A percentile compares a stretch with the other conserved stretches of the same genome.
phyloP scores from a whole-genome alignment of 2,113 vertebrate genomes.

The Machaerirhynchus nigripectus region DNA sequence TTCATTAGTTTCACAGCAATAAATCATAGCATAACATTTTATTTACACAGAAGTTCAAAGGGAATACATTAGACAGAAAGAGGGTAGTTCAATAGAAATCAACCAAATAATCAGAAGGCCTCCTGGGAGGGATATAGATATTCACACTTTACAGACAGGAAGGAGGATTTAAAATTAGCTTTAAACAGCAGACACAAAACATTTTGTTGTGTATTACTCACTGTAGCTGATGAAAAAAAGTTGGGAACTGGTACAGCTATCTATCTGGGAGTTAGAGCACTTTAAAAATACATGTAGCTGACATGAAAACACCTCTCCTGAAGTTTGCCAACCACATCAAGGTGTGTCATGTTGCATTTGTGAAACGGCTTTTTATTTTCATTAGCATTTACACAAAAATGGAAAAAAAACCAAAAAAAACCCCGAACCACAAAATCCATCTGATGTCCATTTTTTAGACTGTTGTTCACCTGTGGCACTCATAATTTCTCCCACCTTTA shows the following conservation, averaged over 20 bases:
- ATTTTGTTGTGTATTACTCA: slow-evolving; percentile 60
- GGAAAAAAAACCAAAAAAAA: not conserved
- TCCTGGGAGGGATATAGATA: slow-evolving; percentile 62
- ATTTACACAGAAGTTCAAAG: slow-evolving; percentile 60
- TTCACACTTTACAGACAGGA: slow-evolving; percentile 64
- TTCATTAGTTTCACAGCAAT: slow-evolving; percentile 75
- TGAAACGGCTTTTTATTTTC: slow-evolving; percentile 29
- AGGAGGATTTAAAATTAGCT: slow-evolving; percentile 72
- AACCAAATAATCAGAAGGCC: slow-evolving; percentile 56
- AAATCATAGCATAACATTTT: slow-evolving; percentile 66
- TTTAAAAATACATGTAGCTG: slow-evolving; percentile 58
- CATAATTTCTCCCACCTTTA: slow-evolving; percentile 31
- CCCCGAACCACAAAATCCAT: not conserved
- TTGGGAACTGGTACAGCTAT: slow-evolving; percentile 65
- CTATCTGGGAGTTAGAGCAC: slow-evolving; percentile 60
- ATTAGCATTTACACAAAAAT: not conserved
- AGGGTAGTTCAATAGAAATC: slow-evolving; percentile 65
- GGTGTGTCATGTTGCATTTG: slow-evolving; percentile 1
- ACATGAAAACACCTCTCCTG: slow-evolving; percentile 49
- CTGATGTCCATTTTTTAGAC: not conserved
- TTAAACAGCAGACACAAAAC: slow-evolving; percentile 72
- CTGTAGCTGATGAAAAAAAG: slow-evolving; percentile 50
- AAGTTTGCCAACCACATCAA: slow-evolving; percentile 45
- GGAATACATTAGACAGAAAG: slow-evolving; percentile 60
- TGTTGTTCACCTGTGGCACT: slow-evolving; percentile 43